Conservation (phyloP, 2,113 vertebrate genomes). For the Falco punctatus region DNA sequence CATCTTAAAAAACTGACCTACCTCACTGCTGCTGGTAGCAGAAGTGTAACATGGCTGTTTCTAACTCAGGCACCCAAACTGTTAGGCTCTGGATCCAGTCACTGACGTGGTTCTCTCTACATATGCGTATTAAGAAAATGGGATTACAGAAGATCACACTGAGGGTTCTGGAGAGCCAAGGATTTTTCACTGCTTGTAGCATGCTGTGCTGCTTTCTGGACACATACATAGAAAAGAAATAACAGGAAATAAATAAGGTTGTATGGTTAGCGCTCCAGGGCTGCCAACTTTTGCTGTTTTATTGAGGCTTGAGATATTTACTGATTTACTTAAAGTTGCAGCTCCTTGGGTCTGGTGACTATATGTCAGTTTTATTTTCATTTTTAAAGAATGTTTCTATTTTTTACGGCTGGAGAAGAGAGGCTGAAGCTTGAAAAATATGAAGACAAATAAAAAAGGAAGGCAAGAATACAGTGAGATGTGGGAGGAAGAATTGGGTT, state of each 20-base stretch:
- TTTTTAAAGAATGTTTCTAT: neutral
- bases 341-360: neutral
- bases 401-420: neutral
- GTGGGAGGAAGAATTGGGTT: neutral
- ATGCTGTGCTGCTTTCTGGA: neutral
- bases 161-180: neutral
- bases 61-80: neutral
- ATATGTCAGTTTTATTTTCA: neutral
- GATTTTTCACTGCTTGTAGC: neutral
- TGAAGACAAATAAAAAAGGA: neutral
- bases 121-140: neutral
- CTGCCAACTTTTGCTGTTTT: neutral
- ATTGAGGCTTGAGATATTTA: conserved; percentile 9
- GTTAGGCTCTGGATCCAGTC: neutral
- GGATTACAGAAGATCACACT: neutral
- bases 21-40: neutral
- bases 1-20: neutral
- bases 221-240: neutral
- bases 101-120: neutral
- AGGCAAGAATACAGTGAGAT: neutral
- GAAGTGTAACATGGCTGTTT: neutral
- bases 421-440: conserved; percentile 14
- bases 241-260: conserved; percentile 21
- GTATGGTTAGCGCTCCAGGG: neutral
- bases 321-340: neutral